Percentiles rank a stretch among this genome's conserved stretches.
Evolutionary conservation across 2,797 vertebrate species (phyloP).

Genomic region (Antennarius maculatus): DNA sequence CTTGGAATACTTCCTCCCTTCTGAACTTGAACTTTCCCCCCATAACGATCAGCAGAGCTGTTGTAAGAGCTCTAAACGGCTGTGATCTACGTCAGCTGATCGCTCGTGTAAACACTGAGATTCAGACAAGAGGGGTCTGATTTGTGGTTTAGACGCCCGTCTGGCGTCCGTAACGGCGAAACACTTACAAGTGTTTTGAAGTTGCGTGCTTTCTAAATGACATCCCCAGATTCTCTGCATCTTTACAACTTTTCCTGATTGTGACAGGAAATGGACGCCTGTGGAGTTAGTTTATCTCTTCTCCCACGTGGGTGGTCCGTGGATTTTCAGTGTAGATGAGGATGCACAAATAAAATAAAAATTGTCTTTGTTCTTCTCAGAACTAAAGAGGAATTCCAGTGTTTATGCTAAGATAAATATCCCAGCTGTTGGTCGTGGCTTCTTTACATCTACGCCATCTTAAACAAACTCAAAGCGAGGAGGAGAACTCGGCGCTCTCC

Average conservation of each 20-base stretch:
- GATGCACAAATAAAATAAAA: neutral
- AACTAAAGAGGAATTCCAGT: no score
- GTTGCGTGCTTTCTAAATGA: conserved; percentile 4
- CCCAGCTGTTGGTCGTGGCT: no score
- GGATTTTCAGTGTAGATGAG: neutral
- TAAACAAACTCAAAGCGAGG: conserved; percentile 8
- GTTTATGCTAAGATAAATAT: no score
- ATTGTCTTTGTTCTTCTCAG: no score
- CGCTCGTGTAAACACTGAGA: conserved; percentile 27
- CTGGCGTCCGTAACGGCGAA: conserved; percentile 9
- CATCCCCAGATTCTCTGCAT: neutral
- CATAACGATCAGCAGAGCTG: conserved; percentile 11
- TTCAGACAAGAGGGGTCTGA: conserved; percentile 7
- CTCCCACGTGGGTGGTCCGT: conserved; percentile 9
- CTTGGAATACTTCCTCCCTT: neutral
- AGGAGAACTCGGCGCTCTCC: neutral
- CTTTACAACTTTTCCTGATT: neutral
- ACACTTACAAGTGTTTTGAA: conserved; percentile 7
- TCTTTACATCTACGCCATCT: no score
- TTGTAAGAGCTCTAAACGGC: conserved; percentile 16
- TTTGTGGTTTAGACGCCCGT: conserved; percentile 8
- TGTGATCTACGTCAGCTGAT: conserved; percentile 8
- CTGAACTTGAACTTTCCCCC: conserved; percentile 27
- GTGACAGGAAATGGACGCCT: neutral
- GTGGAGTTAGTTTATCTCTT: neutral